Evolutionary conservation across 1,140 invertebrate species (phyloP).

Genomic region (Campoletis sonorensis): DNA sequence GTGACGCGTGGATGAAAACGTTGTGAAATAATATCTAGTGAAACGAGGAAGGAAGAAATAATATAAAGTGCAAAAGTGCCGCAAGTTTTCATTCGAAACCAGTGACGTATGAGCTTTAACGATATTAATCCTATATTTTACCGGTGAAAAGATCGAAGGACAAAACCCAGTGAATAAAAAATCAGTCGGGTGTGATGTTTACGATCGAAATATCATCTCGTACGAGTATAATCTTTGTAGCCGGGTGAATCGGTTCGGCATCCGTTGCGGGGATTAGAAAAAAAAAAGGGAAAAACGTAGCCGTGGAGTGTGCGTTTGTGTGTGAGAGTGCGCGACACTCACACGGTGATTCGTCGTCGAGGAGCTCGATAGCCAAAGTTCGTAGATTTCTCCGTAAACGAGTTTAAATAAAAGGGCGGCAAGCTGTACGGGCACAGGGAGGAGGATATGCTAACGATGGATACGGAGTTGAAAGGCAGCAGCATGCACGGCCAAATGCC

Average conservation of each 20-base stretch:
- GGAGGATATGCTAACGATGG: conserved; percentile 91
- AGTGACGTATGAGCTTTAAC: conserved; percentile 42
- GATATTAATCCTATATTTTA: neutral
- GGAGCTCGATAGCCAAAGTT: neutral
- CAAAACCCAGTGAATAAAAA: neutral
- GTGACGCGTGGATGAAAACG: no score
- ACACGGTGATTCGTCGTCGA: neutral
- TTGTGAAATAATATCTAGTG: no score
- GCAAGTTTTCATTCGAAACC: conserved; percentile 58
- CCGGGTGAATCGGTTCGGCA: neutral
- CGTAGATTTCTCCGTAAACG: conserved; percentile 49
- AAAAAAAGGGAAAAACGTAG: neutral
- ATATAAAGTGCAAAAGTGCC: conserved; percentile 59
- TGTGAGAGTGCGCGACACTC: neutral
- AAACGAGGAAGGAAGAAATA: no score
- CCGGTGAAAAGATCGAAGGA: neutral
- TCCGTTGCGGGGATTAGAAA: neutral
- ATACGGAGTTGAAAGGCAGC: conserved; percentile 90
- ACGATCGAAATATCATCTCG: conserved; percentile 13
- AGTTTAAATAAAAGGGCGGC: conserved; percentile 72
- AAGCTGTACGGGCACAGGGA: conserved; percentile 84
- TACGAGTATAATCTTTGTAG: conserved; percentile 5
- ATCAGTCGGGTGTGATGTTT: conserved; percentile 21
- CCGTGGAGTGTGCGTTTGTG: neutral
- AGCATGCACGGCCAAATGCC: conserved; percentile 88